Evolutionary conservation across 2,797 vertebrate genomes (phyloP).

Genomic region (Pangasius sanitwongsei): DNA sequence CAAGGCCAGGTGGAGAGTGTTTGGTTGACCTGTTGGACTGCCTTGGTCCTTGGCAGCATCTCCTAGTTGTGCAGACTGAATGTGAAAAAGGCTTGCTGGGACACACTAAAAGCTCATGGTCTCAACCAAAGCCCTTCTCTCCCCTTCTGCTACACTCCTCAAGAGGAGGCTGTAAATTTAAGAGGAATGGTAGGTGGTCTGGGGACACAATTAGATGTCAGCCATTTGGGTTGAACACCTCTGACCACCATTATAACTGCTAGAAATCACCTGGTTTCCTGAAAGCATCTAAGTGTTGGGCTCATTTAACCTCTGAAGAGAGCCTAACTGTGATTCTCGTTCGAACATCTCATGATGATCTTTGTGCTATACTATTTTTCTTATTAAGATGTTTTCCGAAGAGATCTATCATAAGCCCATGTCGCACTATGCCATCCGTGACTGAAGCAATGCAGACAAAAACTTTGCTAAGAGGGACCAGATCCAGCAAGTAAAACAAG

Average conservation of each 20-base stretch:
- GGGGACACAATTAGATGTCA: conserved; percentile 41
- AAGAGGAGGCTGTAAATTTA: conserved; percentile 52
- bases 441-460: conserved; percentile 55
- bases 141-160: conserved; percentile 44
- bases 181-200: conserved; percentile 51
- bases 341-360: background rate
- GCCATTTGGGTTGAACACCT: conserved; percentile 38
- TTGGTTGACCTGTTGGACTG: conserved; percentile 54
- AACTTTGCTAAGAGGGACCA: conserved; percentile 56
- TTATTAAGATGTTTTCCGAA: conserved; percentile 22
- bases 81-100: conserved; percentile 57
- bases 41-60: conserved; percentile 54
- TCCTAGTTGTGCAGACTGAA: conserved; percentile 58
- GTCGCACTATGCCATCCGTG: conserved; percentile 43
- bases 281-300: conserved; percentile 5
- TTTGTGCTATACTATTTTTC: conserved; percentile 17
- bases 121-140: conserved; percentile 41
- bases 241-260: conserved; percentile 21
- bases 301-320: conserved; percentile 16
- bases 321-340: background rate
- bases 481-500: conserved; percentile 54
- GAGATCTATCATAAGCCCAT: conserved; percentile 40
- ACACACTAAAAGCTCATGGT: conserved; percentile 48
- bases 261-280: conserved; percentile 27
- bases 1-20: conserved; percentile 52